Evolutionary conservation across 2,888 invertebrate genomes (phyloP).

Genomic region (Rhimphoctona megacephalus): DNA sequence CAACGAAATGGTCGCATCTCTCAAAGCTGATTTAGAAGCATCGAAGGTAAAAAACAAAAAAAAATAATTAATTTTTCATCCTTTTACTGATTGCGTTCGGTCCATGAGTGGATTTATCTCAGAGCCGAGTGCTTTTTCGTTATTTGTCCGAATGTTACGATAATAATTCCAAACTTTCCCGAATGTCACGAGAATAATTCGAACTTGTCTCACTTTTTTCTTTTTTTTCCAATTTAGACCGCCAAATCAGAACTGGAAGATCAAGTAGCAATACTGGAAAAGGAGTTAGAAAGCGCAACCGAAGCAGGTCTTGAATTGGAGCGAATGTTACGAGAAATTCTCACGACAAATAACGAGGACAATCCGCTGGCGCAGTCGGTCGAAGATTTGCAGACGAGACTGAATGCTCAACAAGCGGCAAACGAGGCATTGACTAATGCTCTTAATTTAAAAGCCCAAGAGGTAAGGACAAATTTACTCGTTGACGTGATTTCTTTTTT

Average conservation of each 20-base stretch:
- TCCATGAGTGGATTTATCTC: too few relatives aligned
- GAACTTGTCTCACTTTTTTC: neutral
- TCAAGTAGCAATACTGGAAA: slow-evolving; percentile 89
- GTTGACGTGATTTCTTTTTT: slow-evolving; percentile 1
- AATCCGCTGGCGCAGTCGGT: slow-evolving; percentile 88
- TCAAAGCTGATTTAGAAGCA: slow-evolving; percentile 89
- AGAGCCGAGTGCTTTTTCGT: too few relatives aligned
- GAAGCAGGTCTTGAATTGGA: slow-evolving; percentile 92
- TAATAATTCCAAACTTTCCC: neutral
- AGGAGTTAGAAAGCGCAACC: slow-evolving; percentile 92
- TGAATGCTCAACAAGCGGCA: slow-evolving; percentile 89
- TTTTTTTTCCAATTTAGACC: slow-evolving; percentile 75
- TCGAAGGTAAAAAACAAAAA: slow-evolving; percentile 80
- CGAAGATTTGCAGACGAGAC: slow-evolving; percentile 88
- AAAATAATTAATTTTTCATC: neutral
- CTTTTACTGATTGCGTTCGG: too few relatives aligned
- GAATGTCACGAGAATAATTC: neutral
- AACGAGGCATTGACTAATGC: slow-evolving; percentile 84
- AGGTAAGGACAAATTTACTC: slow-evolving; percentile 78
- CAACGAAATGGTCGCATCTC: slow-evolving; percentile 89
- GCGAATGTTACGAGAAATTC: slow-evolving; percentile 88
- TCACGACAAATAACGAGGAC: slow-evolving; percentile 88
- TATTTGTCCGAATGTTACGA: neutral
- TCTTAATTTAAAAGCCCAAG: slow-evolving; percentile 83
- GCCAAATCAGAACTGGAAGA: slow-evolving; percentile 87